Conservation (phyloP, 92 coral and sea anemone genomes). For the Plumapathes pennacea region DNA sequence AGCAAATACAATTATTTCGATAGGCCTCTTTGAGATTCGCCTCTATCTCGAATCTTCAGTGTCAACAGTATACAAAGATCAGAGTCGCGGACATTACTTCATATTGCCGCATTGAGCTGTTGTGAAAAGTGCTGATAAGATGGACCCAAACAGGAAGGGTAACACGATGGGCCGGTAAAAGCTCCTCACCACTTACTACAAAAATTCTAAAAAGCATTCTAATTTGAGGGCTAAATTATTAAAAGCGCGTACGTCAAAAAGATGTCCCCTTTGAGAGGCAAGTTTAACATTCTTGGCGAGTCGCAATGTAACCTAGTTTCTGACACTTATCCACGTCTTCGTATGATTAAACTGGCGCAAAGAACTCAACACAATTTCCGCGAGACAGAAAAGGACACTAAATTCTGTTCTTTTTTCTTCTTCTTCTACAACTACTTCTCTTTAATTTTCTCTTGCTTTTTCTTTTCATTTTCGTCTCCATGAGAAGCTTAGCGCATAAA, state of each 20-base stretch:
- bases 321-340: no score
- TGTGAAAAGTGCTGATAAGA: constrained; percentile 86
- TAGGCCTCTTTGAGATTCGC: constrained; percentile 87
- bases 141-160: constrained; percentile 78
- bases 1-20: constrained; percentile 97
- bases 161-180: constrained; percentile 65
- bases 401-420: constrained; percentile 4
- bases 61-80: constrained; percentile 80
- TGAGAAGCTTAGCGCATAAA: no score
- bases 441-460: no score
- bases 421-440: no score
- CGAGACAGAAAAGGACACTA: constrained; percentile 47
- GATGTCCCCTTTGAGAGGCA: constrained; percentile 60
- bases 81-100: constrained; percentile 61
- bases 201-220: constrained; percentile 68
- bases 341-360: no score
- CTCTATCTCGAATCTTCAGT: constrained; percentile 84
- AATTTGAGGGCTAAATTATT: constrained; percentile 67
- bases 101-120: constrained; percentile 65
- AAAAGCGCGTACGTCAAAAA: constrained; percentile 76
- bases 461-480: no score
- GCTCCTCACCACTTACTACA: constrained; percentile 57
- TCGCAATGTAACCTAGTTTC: constrained; percentile 75
- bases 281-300: constrained; percentile 87
- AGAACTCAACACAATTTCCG: constrained; percentile 81